Base-by-base conservation (phyloP, 2,113 vertebrate species). In the Mastomys coucha region DNA sequence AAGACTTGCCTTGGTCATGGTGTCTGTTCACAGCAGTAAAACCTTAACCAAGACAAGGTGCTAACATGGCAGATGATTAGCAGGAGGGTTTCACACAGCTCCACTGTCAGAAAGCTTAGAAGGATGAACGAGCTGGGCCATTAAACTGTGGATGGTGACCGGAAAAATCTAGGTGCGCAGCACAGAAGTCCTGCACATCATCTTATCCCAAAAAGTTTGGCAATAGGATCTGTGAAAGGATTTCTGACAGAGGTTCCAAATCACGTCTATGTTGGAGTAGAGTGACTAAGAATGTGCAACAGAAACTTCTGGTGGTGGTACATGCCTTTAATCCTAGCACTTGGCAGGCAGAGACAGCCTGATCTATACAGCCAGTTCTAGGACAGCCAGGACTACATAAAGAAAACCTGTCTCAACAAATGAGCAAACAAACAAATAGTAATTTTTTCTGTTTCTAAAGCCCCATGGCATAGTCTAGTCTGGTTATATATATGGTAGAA, bases 121-220 rank as follows among this genome's bases (percentile, higher is more conserved):
- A 89, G 45, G 58, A 65, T 49, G 49, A 85, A 91, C 36, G 58
- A 95, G 31, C 36, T 58, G 84, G 36, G 49, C 51, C 45, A 12
- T 33, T 84, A 63, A 67, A 26, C 10, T 82, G 6, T 90, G 75
- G 63, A 75, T 80, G 16, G 88, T 91, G 53, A 91, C 12, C 51
- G 16, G n/a, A 70, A 45, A 65, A 81, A 82, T 58, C 89, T 77
- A 82, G 63, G 75, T 87, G 22, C 56, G 96, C 49, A 81, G 89
- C n/a, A 53, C 9, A 78, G 53, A 93, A 89, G 36, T 77, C 60
- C 2, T 96, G 14, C 36, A 58, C 51, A 60, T 17, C 45, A 65
- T 31, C 31, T 36, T 36, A 45, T 88, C 51, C 10, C 80, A 88
- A 84, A 22, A 92, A 60, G 24, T 92, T 85, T 95, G 85, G 67